Base-by-base conservation (phyloP, 2,888 invertebrate genomes). In the Cremastobaeus sp. region DNA sequence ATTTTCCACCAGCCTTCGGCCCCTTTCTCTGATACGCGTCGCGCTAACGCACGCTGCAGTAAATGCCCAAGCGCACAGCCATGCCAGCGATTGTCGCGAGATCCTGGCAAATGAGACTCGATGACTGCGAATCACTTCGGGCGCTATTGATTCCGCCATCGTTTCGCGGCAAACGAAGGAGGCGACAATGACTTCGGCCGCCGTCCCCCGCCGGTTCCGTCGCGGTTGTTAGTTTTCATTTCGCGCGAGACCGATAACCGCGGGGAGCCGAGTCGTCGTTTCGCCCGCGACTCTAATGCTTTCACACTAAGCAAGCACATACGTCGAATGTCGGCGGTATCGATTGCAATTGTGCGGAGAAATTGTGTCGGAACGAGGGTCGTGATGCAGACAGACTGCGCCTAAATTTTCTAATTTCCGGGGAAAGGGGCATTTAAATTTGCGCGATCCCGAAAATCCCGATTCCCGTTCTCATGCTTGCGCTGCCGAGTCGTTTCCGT, bases 81-180 rank as follows among this genome's bases (percentile, higher is more conserved):
- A n/a, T n/a, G n/a, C n/a, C n/a, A n/a, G 59, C 59, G 57, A 43
- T 12, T 30, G 59, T 18, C n/a, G 34, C 11, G 6, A 6, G 34
- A 52, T 43, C 43, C 57, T 39, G 54, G 35, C 20, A 45, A 28
- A 32, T 32, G 66, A 52, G 66, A 72, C 79, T 80, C 81, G 85
- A 86, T 85, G 86, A 86, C 85, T 84, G 81, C 79, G 83, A 85
- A 86, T 87, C 84, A 87, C 87, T 86, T 76, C 81, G 80, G 86
- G 86, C 86, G 82, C 79, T 86, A 86, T 87, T 79, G 85, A 85
- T 84, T 83, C 81, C 82, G 78, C 71, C 76, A 74, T 78, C 79
- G 78, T 81, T 81, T 75, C 77, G 65, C 76, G 62, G 70, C 73
- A 78, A 80, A 77, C 76, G 74, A 70, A 74, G 48, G 48, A 74